Conservation (phyloP, 2,113 vertebrate genomes). For the Thryonomys swinderianus region DNA sequence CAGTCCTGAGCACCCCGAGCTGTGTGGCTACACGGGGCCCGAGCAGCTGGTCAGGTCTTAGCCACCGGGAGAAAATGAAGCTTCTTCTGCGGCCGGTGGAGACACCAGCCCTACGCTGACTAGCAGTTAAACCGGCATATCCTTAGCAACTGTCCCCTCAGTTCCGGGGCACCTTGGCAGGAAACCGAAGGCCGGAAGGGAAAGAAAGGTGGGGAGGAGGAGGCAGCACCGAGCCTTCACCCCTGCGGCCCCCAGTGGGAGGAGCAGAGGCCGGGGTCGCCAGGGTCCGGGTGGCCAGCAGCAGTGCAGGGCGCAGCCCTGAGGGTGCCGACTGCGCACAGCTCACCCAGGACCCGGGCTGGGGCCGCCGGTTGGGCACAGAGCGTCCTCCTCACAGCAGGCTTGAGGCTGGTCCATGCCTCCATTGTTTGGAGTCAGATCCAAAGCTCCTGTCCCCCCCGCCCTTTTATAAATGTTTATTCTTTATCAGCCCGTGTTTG, state of each 20-base stretch:
- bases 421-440: neutral
- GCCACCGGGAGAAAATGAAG: conserved; percentile 97
- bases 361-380: too few relatives aligned
- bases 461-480: neutral
- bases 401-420: too few relatives aligned
- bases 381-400: too few relatives aligned
- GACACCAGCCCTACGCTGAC: conserved; percentile 98
- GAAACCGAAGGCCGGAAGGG: conserved; percentile 94
- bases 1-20: conserved; percentile 93
- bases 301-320: too few relatives aligned
- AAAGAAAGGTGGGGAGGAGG: conserved; percentile 84
- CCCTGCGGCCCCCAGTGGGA: conserved; percentile 90
- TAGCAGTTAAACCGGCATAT: conserved; percentile 99
- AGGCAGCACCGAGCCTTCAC: conserved; percentile 85
- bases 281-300: too few relatives aligned
- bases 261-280: neutral
- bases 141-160: conserved; percentile 98
- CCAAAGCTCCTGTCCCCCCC: neutral
- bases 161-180: conserved; percentile 95
- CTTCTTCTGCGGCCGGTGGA: conserved; percentile 94
- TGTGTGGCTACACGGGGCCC: conserved; percentile 93
- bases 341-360: too few relatives aligned
- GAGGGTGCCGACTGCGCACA: too few relatives aligned
- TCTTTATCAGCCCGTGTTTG: neutral
- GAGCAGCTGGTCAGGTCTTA: conserved; percentile 96